A percentile compares a stretch with the other conserved stretches of the same genome.
Conservation (phyloP, 2,797 vertebrate genomes). For the Lateolabrax maculatus region DNA sequence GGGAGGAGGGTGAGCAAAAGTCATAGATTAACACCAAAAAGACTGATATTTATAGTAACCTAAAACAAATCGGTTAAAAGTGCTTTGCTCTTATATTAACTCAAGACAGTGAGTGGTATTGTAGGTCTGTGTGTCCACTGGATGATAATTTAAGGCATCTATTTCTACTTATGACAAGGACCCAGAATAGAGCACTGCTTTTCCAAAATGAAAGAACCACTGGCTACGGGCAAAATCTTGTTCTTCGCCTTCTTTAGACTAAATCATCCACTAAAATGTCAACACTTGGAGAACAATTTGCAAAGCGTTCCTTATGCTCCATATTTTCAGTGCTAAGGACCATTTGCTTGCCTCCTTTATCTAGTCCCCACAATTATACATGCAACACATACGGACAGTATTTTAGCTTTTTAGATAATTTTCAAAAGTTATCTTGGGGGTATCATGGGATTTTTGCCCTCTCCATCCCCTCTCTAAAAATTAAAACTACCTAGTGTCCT, state of each 20-base stretch:
- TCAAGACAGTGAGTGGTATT: slow-evolving; percentile 46
- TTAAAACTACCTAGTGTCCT: slow-evolving; percentile 90
- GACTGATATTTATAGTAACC: slow-evolving; percentile 61
- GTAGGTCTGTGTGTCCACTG: slow-evolving; percentile 31
- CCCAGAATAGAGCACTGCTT: slow-evolving; percentile 43
- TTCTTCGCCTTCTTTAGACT: slow-evolving; percentile 10
- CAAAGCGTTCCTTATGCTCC: slow-evolving; percentile 1
- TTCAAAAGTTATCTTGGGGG: slow-evolving; percentile 86
- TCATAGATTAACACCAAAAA: slow-evolving; percentile 53
- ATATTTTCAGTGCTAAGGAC: slow-evolving; percentile 37
- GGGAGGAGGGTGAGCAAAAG: slow-evolving; percentile 29
- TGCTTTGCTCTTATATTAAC: slow-evolving; percentile 72
- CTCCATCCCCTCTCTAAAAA: slow-evolving; percentile 81
- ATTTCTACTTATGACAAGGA: slow-evolving; percentile 67
- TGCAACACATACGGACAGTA: slow-evolving; percentile 76
- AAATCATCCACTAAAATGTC: slow-evolving; percentile 37
- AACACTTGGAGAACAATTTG: slow-evolving; percentile 20
- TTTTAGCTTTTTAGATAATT: slow-evolving; percentile 75
- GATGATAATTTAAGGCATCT: slow-evolving; percentile 80
- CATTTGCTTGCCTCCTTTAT: slow-evolving; percentile 42
- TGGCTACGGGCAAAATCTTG: slow-evolving; percentile 9
- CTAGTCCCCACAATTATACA: slow-evolving; percentile 56
- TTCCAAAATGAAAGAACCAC: slow-evolving; percentile 20
- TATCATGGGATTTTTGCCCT: slow-evolving; percentile 78
- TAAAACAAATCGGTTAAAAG: slow-evolving; percentile 71